Conservation (phyloP, 2,888 invertebrate species). For the Epsilonema sp. region DNA sequence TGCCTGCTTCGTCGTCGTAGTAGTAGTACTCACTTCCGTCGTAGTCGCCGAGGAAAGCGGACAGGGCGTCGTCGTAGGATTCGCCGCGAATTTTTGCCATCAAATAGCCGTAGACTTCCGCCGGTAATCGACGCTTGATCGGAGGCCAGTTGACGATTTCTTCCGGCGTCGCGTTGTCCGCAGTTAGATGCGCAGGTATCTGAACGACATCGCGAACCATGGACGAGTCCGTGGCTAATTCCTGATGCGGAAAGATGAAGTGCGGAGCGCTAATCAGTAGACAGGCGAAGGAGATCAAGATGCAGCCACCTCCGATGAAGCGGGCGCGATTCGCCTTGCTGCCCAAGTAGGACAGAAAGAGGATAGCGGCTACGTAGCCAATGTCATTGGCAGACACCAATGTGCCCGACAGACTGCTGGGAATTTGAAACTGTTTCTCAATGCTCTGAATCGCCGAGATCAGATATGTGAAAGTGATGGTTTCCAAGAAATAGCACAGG, state of each 20-base stretch:
- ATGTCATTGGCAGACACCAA: slow-evolving; percentile 28
- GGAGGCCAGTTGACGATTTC: slow-evolving; percentile 14
- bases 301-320: slow-evolving; percentile 27
- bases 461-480: slow-evolving; percentile 28
- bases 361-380: slow-evolving; percentile 24
- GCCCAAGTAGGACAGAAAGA: slow-evolving; percentile 24
- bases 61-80: no score
- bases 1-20: no score
- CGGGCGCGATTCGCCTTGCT: neutral
- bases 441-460: slow-evolving; percentile 20
- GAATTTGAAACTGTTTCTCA: slow-evolving; percentile 23
- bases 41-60: no score
- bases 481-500: slow-evolving; percentile 25
- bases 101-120: slow-evolving; percentile 7
- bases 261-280: slow-evolving; percentile 23
- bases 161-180: slow-evolving; percentile 12
- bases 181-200: slow-evolving; percentile 9
- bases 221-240: slow-evolving; percentile 8
- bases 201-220: no score
- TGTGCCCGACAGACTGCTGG: slow-evolving; percentile 22
- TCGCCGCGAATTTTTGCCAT: no score
- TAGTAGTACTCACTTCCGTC: no score
- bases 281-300: slow-evolving; percentile 23
- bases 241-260: slow-evolving; percentile 22
- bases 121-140: slow-evolving; percentile 14